phyloP scores from a whole-genome alignment of 2,113 vertebrate species.

The Scytalopus superciliaris region DNA sequence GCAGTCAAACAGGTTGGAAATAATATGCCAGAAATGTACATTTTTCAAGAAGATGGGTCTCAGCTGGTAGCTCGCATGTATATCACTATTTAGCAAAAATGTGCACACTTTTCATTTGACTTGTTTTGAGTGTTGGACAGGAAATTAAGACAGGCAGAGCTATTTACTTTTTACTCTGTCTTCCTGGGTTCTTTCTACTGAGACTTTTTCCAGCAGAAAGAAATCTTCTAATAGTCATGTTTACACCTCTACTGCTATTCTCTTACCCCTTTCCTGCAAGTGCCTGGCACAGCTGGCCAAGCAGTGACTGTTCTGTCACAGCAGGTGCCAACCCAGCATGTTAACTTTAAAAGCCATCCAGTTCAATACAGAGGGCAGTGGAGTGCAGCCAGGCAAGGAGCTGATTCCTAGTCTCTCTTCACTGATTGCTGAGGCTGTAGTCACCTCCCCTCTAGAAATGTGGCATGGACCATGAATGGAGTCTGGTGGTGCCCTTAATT shows the following conservation, averaged over 20 bases:
- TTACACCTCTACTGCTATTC: neutral
- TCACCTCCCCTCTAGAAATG: neutral
- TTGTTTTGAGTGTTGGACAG: neutral
- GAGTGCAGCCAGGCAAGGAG: neutral
- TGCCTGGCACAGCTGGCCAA: neutral
- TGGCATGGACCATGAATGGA: neutral
- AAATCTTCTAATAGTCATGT: neutral
- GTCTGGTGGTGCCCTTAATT: neutral
- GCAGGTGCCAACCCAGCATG: neutral
- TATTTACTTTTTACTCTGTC: neutral
- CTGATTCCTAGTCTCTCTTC: neutral
- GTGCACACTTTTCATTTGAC: neutral
- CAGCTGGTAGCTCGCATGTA: neutral
- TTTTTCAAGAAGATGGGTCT: neutral
- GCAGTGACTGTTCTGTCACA: neutral
- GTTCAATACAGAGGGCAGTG: neutral
- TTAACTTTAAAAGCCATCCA: neutral
- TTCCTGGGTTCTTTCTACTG: neutral
- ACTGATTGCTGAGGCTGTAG: neutral
- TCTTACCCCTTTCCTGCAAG: neutral
- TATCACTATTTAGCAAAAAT: neutral
- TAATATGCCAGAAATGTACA: neutral
- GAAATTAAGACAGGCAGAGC: neutral
- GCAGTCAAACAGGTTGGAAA: constrained; percentile 8
- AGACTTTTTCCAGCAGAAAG: neutral